phyloP scores from a whole-genome alignment of 2,113 vertebrate genomes.

The Alouatta palliata region DNA sequence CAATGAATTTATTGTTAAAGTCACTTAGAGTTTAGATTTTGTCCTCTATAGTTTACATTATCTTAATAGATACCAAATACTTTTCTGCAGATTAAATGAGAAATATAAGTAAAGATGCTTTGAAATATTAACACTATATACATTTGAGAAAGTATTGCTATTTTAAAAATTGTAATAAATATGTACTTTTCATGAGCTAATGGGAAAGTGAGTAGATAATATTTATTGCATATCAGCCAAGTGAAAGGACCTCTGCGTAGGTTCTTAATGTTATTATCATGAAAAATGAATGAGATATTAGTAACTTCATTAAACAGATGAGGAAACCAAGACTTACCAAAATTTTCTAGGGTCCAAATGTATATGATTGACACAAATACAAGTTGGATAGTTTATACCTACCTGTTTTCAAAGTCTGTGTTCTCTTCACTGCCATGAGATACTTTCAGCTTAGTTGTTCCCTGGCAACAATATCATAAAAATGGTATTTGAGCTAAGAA shows the following conservation, averaged over 20 bases:
- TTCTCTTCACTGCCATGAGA: background rate
- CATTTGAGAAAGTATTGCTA: background rate
- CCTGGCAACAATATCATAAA: background rate
- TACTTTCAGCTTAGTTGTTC: background rate
- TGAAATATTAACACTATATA: background rate
- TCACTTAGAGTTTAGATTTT: background rate
- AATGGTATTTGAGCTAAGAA: background rate
- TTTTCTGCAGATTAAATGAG: background rate
- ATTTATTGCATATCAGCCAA: background rate
- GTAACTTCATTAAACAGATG: background rate
- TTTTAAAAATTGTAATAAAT: background rate
- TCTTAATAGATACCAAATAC: background rate
- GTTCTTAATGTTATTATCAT: background rate
- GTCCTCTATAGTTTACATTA: background rate
- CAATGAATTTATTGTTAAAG: background rate
- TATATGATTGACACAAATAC: background rate
- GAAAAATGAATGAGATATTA: background rate
- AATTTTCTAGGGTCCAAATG: background rate
- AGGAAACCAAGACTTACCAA: background rate
- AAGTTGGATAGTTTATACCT: background rate
- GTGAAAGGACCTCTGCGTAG: background rate
- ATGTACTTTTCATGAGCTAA: background rate
- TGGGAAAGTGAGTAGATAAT: background rate
- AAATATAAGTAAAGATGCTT: background rate
- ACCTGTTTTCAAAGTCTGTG: background rate